Conservation (phyloP, 2,888 invertebrate genomes). For the Spodoptera picta region DNA sequence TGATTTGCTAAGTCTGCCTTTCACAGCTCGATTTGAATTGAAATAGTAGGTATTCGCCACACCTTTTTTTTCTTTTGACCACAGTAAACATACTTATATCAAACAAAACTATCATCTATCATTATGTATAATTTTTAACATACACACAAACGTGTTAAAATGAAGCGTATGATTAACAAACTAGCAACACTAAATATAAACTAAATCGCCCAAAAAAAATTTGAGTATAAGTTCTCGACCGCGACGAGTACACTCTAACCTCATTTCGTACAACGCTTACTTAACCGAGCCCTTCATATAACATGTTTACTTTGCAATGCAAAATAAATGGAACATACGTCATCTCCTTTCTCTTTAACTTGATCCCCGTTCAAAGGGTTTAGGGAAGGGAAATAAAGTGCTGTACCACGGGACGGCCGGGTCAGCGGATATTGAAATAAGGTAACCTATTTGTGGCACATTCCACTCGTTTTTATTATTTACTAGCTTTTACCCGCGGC, state of each 20-base stretch:
- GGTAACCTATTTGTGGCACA: slow-evolving; percentile 64
- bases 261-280: slow-evolving; percentile 1
- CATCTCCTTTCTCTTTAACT: slow-evolving; percentile 28
- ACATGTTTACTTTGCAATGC: slow-evolving; percentile 23
- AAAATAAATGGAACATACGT: slow-evolving; percentile 24
- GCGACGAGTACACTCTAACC: neutral
- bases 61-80: no score
- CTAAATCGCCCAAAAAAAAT: no score
- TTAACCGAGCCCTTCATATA: slow-evolving; percentile 8
- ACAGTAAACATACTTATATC: no score
- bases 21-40: no score
- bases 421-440: slow-evolving; percentile 78
- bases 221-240: neutral
- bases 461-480: slow-evolving; percentile 59
- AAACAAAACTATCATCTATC: no score
- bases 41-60: no score
- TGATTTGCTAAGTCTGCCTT: no score
- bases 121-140: no score
- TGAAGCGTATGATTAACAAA: no score
- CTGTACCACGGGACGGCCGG: slow-evolving; percentile 54
- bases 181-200: no score
- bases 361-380: slow-evolving; percentile 55
- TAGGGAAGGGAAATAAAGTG: slow-evolving; percentile 71
- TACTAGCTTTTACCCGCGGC: no score
- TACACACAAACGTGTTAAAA: no score